These are phyloP conservation scores for Periplaneta americana DNA, from an alignment of 1,140 invertebrate species.

Conservation along the genomic window DNA sequence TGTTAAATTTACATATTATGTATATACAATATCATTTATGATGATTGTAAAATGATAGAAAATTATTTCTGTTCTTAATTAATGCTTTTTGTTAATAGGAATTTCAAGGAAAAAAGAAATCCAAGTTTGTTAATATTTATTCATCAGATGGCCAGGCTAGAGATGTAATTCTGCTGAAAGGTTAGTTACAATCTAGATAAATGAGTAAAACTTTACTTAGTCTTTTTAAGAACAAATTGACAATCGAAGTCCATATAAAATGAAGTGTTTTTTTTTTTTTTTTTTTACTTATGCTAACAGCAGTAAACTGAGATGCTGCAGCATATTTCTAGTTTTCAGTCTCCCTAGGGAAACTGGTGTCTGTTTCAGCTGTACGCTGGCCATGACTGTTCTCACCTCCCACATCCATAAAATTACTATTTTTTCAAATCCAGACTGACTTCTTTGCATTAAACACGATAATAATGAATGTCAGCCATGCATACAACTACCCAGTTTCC, in stretches of 20 bases:
- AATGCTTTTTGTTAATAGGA: background rate
- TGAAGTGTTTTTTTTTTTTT: background rate
- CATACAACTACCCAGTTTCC: too few relatives aligned
- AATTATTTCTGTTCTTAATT: background rate
- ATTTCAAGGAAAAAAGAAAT: constrained; percentile 36
- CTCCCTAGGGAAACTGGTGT: too few relatives aligned
- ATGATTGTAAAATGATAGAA: background rate
- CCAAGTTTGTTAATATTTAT: constrained; percentile 71
- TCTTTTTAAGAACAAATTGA: background rate
- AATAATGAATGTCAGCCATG: too few relatives aligned
- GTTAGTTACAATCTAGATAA: constrained; percentile 38
- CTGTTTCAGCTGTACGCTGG: too few relatives aligned
- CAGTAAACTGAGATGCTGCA: background rate
- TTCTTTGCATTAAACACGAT: too few relatives aligned
- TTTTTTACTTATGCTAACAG: background rate
- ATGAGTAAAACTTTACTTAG: too few relatives aligned
- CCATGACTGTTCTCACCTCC: background rate
- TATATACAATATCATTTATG: background rate
- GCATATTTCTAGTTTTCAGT: background rate
- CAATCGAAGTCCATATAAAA: too few relatives aligned
- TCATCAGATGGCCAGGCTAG: constrained; percentile 61
- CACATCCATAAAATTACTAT: background rate
- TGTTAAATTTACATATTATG: background rate
- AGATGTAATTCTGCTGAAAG: constrained; percentile 59
- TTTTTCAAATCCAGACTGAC: background rate